Percentiles rank a stretch among this genome's conserved stretches.
phyloP scores from a whole-genome alignment of 2,797 vertebrate species.

The Heterohyrax brucei region DNA sequence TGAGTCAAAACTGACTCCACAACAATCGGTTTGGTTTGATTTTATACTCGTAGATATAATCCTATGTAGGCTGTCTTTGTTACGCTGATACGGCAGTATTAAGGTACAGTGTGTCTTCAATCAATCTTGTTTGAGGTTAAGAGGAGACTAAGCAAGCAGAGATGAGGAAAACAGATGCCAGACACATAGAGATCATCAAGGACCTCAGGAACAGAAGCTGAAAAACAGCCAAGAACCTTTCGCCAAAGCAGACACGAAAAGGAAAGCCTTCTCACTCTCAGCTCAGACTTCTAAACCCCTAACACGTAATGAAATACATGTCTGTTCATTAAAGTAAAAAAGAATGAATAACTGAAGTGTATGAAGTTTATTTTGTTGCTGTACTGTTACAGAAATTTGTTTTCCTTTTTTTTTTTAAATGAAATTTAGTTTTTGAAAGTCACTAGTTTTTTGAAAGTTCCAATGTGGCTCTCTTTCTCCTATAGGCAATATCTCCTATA shows the following conservation, averaged over 20 bases:
- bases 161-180: not conserved
- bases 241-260: not conserved
- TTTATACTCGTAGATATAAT: not conserved
- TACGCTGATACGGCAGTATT: not conserved
- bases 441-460: not conserved
- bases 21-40: not conserved
- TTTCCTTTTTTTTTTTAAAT: slow-evolving; percentile 33
- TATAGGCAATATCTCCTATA: no score
- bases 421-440: slow-evolving; percentile 22
- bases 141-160: not conserved
- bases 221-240: not conserved
- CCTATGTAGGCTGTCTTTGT: not conserved
- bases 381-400: slow-evolving; percentile 7
- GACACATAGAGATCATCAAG: not conserved
- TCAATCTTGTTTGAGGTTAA: not conserved
- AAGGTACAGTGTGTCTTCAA: not conserved
- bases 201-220: not conserved
- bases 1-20: no score
- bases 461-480: not conserved
- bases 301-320: no score
- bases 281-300: not conserved
- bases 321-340: no score
- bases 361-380: slow-evolving; percentile 55
- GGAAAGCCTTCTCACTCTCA: not conserved
- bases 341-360: slow-evolving; percentile 51